These are phyloP conservation scores for Eonycteris spelaea DNA, from an alignment of 2,113 vertebrate genomes.

Conservation along the genomic window DNA sequence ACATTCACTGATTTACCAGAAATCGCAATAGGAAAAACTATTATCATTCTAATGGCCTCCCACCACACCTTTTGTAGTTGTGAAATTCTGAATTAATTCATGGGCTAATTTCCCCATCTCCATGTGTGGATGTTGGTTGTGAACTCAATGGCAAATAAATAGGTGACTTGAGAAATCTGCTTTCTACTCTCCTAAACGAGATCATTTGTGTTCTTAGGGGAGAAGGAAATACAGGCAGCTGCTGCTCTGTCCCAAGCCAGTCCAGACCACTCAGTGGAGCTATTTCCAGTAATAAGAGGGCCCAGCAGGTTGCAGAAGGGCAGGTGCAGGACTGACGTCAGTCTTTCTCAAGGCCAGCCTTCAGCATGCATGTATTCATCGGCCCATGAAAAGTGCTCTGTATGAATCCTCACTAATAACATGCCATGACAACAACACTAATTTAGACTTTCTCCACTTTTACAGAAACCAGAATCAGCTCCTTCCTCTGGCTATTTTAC, in stretches of 20 bases:
- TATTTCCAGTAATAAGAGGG: not conserved
- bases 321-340: conserved; percentile 20
- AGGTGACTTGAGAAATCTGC: not conserved
- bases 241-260: not conserved
- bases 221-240: not conserved
- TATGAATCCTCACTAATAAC: not conserved
- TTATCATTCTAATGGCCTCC: not conserved
- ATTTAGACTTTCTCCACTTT: not conserved
- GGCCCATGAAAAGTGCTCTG: not conserved
- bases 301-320: not conserved
- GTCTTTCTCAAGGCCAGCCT: not conserved
- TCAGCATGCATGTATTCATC: not conserved
- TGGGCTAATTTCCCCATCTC: not conserved
- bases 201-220: not conserved
- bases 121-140: not conserved
- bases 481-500: not conserved
- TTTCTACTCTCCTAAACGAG: not conserved
- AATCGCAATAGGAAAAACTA: not conserved
- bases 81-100: not conserved
- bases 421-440: not conserved
- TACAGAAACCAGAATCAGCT: not conserved
- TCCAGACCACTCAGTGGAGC: not conserved
- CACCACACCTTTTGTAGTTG: not conserved
- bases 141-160: not conserved
- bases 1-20: not conserved